A percentile compares a stretch with the other conserved stretches of the same genome.
Evolutionary conservation across 2,113 vertebrate genomes (phyloP).

Genomic region (Acinonyx jubatus): DNA sequence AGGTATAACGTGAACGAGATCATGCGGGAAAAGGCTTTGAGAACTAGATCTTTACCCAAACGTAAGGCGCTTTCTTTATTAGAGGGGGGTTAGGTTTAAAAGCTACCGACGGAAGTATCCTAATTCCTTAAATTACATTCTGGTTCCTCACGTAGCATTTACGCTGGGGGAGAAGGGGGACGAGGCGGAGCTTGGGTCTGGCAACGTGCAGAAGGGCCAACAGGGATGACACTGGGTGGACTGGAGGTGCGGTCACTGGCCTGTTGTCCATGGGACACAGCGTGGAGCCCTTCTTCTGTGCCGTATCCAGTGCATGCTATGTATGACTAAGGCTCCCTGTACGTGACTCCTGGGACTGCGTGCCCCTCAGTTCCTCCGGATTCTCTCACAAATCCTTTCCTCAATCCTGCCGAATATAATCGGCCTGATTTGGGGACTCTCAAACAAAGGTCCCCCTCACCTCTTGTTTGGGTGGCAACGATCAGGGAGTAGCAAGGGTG

Average conservation of each 20-base stretch:
- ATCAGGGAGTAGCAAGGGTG: neutral
- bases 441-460: neutral
- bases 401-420: neutral
- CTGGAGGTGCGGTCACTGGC: accelerated
- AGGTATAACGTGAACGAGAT: neutral
- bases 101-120: neutral
- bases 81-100: neutral
- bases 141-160: neutral
- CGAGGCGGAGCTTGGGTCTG: neutral
- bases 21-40: neutral
- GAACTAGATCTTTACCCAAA: neutral
- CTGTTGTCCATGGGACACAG: neutral
- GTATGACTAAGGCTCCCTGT: neutral
- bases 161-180: too few species aligned
- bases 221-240: accelerated
- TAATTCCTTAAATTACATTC: neutral
- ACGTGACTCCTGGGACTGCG: neutral
- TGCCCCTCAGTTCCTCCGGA: neutral
- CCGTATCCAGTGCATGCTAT: neutral
- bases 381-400: neutral
- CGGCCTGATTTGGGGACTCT: neutral
- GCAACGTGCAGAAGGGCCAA: too few species aligned
- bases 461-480: neutral
- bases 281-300: neutral
- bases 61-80: neutral